Evolutionary conservation across 1,140 invertebrate genomes (phyloP).

Genomic region (Pachypeltis micranthus): DNA sequence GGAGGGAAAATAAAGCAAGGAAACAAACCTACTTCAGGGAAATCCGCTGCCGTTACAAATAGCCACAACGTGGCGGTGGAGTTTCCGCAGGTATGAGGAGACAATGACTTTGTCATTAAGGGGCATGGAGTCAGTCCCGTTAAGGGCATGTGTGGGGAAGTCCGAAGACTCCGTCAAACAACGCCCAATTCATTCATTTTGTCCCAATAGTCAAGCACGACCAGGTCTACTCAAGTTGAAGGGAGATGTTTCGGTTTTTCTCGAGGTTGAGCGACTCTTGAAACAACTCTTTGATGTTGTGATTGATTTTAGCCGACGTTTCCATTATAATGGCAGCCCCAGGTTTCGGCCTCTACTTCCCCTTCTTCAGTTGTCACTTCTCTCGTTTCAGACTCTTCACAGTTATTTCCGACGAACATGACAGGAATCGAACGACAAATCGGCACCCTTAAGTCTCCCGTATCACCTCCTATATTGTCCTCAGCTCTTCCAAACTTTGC

Average conservation of each 20-base stretch:
- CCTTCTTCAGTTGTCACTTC: slow-evolving; percentile 72
- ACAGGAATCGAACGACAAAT: slow-evolving; percentile 76
- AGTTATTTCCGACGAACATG: slow-evolving; percentile 90
- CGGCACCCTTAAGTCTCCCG: slow-evolving; percentile 62
- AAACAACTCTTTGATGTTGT: slow-evolving; percentile 35
- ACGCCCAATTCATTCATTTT: no score
- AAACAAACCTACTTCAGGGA: no score
- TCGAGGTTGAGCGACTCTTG: slow-evolving; percentile 82
- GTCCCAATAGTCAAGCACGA: no score
- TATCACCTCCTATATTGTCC: slow-evolving; percentile 81
- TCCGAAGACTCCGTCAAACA: no score
- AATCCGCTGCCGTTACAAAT: no score
- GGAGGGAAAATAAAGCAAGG: no score
- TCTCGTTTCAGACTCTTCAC: slow-evolving; percentile 79
- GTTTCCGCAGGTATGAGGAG: no score
- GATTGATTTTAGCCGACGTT: slow-evolving; percentile 97
- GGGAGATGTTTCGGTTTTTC: slow-evolving; percentile 87
- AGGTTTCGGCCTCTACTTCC: slow-evolving; percentile 70
- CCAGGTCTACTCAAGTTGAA: slow-evolving; percentile 82
- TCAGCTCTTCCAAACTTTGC: slow-evolving; percentile 91
- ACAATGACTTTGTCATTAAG: no score
- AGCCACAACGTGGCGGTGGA: no score
- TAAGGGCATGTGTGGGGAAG: no score
- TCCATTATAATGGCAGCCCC: slow-evolving; percentile 97
- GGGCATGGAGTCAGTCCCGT: no score